phyloP scores from a whole-genome alignment of 2,797 vertebrate species.

The Tragelaphus eurycerus region DNA sequence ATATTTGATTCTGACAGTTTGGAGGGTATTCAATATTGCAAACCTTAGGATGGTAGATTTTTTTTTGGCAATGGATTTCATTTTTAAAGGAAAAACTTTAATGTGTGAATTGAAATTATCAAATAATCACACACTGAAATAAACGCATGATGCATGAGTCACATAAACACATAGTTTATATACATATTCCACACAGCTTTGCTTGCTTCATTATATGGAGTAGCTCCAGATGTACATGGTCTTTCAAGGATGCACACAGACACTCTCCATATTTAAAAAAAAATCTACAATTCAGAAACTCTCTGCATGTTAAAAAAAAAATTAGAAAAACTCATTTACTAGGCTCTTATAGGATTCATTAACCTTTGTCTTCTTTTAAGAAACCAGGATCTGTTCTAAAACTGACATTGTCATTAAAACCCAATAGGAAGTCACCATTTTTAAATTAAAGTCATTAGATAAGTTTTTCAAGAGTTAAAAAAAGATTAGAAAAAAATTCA shows the following conservation, averaged over 20 bases:
- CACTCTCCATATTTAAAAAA: not conserved
- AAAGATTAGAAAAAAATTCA: conserved; percentile 77
- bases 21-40: not conserved
- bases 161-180: conserved; percentile 7
- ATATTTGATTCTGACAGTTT: not conserved
- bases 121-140: conserved; percentile 42
- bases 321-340: conserved; percentile 74
- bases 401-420: conserved; percentile 78
- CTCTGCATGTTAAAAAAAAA: conserved; percentile 57
- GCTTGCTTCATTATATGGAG: not conserved
- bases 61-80: conserved; percentile 16
- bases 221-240: not conserved
- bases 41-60: not conserved
- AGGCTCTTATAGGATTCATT: conserved; percentile 70
- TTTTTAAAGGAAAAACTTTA: conserved; percentile 8
- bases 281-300: conserved; percentile 42
- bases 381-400: conserved; percentile 70
- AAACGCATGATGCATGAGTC: not conserved
- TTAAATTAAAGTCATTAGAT: conserved; percentile 82
- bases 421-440: conserved; percentile 79
- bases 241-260: not conserved
- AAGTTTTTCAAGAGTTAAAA: conserved; percentile 78
- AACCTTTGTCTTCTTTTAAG: conserved; percentile 78
- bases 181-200: not conserved
- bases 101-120: not conserved